Base-by-base conservation (phyloP, 2,888 invertebrate species). In the Drosophila melanosoma region DNA sequence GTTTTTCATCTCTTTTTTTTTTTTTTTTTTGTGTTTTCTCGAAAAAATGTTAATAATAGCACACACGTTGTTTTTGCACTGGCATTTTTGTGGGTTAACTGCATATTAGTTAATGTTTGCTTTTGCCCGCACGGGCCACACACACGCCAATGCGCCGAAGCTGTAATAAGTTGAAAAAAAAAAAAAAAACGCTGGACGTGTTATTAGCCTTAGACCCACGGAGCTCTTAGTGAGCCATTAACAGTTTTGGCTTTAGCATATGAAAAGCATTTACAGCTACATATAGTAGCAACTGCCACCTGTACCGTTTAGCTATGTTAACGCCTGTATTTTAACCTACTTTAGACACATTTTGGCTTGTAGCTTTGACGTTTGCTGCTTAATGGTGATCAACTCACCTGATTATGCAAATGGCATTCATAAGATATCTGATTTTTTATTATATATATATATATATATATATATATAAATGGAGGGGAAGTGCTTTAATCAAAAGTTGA, bases 31-130 rank as follows among this genome's bases (percentile, higher is more conserved):
- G 12, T 49, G 8, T 45, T 45, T 35, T 35, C 57, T 53, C 36
- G 26, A 69, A 76, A 78, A 78, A 79, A 79, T 65, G 62, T 81
- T 81, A 83, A 87, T 89, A 87, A 89, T 81, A 86, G 86, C 89
- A 76, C 88, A 76, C 80, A 73, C 74, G 78, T 82, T 64, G 70
- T 67, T 81, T 80, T 74, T 67, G 69, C 75, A 71, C 74, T 72
- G 74, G 82, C 76, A 74, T 85, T 85, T 85, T 89, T 89, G 74
- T 89, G 89, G 89, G 89, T 85, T 87, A 89, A 89, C 85, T 87
- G 89, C 87, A 87, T 76, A 83, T 87, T 83, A 89, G 88, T 83
- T 82, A 77, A 83, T 87, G 68, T 81, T 80, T 75, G 77, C 58
- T 75, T 75, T 70, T 73, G 60, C 12, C 45, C 52, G 65, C 80